These are phyloP conservation scores for Vanessa atalanta DNA, from an alignment of 1,140 invertebrate species.

Conservation along the genomic window DNA sequence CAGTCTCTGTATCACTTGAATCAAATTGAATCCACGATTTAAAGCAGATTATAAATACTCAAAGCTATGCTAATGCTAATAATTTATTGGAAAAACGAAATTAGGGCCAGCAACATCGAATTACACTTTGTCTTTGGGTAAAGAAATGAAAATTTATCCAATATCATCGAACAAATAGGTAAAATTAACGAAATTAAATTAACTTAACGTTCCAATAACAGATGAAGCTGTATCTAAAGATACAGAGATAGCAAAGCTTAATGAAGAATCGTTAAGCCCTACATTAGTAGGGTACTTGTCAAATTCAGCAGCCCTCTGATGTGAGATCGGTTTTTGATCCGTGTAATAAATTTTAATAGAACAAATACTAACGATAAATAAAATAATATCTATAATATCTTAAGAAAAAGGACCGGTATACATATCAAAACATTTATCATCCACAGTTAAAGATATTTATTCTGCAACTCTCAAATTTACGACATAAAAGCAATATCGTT, in stretches of 20 bases:
- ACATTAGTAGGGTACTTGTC: neutral
- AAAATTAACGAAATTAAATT: too few species aligned
- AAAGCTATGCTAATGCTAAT: too few species aligned
- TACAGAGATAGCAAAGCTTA: neutral
- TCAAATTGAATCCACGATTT: too few species aligned
- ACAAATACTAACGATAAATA: constrained; percentile 6
- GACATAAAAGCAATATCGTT: constrained; percentile 18
- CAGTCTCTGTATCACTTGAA: too few species aligned
- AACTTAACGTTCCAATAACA: neutral
- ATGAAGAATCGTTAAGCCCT: neutral
- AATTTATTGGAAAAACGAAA: too few species aligned
- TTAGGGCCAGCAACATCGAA: too few species aligned
- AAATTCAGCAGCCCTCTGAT: constrained; percentile 11
- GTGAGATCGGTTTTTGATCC: constrained; percentile 1
- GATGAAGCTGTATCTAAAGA: neutral
- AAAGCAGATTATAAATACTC: too few species aligned
- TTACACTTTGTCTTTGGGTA: neutral
- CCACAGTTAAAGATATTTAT: constrained; percentile 17
- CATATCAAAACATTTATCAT: constrained; percentile 15
- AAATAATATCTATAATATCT: constrained; percentile 12
- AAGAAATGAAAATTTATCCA: neutral
- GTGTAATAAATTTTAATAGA: constrained; percentile 11
- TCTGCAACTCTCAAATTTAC: constrained; percentile 14
- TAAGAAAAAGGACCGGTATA: constrained; percentile 11
- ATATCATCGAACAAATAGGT: neutral